Evolutionary conservation across 2,113 vertebrate genomes (phyloP).

Genomic region (Galeopterus variegatus): DNA sequence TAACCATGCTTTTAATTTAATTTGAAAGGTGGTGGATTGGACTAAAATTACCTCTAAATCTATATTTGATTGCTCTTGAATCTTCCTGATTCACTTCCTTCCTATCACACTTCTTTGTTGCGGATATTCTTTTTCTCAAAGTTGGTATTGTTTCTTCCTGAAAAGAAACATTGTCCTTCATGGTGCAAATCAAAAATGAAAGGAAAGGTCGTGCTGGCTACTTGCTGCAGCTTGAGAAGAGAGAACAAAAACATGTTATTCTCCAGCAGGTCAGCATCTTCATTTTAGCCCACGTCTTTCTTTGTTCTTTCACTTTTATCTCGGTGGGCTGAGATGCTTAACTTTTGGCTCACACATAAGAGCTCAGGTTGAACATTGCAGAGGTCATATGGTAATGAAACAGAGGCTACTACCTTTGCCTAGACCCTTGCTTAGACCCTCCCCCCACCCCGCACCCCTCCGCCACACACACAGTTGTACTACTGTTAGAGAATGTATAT

Average conservation of each 20-base stretch:
- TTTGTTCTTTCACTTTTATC: not conserved
- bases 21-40: slow-evolving; percentile 15
- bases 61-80: not conserved
- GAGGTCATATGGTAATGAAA: not conserved
- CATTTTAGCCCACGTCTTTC: not conserved
- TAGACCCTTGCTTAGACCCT: not conserved
- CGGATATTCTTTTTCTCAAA: not conserved
- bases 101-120: not conserved
- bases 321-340: not conserved
- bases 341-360: not conserved
- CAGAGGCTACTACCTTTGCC: rapidly evolving
- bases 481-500: not conserved
- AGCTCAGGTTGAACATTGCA: not conserved
- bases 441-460: not conserved
- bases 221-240: not conserved
- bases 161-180: slow-evolving; percentile 62
- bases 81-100: slow-evolving; percentile 1
- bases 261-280: not conserved
- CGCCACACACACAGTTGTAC: no score
- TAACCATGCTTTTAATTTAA: slow-evolving; percentile 30
- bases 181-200: not conserved
- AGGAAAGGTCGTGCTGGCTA: slow-evolving; percentile 1
- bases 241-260: not conserved
- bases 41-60: not conserved
- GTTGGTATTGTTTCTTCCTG: slow-evolving; percentile 55